phyloP scores from a whole-genome alignment of 2,113 vertebrate genomes.

The Hippocampus abdominalis region DNA sequence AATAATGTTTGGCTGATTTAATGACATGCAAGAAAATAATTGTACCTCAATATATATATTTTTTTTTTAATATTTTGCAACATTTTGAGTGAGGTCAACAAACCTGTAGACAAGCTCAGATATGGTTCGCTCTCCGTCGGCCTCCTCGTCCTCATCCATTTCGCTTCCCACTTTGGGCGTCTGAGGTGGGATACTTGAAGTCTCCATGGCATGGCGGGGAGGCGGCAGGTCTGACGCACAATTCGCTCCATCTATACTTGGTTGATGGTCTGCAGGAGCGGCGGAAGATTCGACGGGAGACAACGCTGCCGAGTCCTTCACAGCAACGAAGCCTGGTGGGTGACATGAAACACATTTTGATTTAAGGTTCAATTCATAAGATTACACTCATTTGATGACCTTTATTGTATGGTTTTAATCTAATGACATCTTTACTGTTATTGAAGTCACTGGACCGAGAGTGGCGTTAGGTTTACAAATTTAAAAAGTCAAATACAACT shows the following conservation, averaged over 20 bases:
- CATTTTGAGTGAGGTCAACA: too few species aligned
- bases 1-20: too few species aligned
- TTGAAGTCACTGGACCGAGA: too few species aligned
- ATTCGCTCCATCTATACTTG: conserved; percentile 31
- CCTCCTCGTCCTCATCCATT: conserved; percentile 65
- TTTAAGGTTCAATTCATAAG: not conserved
- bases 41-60: too few species aligned
- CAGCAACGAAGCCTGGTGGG: conserved; percentile 57
- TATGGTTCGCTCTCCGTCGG: conserved; percentile 81
- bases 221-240: conserved; percentile 33
- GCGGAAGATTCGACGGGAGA: conserved; percentile 62
- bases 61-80: too few species aligned
- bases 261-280: conserved; percentile 44
- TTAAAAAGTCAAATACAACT: too few species aligned
- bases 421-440: not conserved
- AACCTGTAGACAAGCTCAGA: conserved; percentile 85
- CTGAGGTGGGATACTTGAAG: conserved; percentile 49
- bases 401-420: not conserved
- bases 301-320: conserved; percentile 65
- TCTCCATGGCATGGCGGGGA: conserved; percentile 56
- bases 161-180: conserved; percentile 44
- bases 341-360: not conserved
- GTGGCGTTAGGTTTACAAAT: too few species aligned
- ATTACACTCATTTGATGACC: not conserved
- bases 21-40: too few species aligned